Conservation (phyloP, 2,797 vertebrate species). For the Lophotriccus pileatus region DNA sequence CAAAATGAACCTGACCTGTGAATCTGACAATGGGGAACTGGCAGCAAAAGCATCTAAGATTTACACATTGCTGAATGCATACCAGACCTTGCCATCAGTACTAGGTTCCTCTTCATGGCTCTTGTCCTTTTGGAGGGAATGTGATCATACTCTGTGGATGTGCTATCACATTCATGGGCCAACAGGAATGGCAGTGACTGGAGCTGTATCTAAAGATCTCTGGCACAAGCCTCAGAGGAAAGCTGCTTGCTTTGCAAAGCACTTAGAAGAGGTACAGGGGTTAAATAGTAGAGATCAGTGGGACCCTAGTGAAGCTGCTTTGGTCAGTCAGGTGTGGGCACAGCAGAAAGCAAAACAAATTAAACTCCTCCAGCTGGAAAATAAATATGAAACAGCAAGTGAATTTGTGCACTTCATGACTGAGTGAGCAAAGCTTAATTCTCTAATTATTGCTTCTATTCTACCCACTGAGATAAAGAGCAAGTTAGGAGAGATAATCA, state of each 20-base stretch:
- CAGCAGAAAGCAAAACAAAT: constrained; percentile 72
- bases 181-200: not conserved
- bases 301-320: constrained; percentile 21
- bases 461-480: constrained; percentile 70
- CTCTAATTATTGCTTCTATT: constrained; percentile 71
- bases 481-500: constrained; percentile 71
- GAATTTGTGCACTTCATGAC: constrained; percentile 61
- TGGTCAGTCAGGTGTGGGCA: constrained; percentile 50
- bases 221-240: not conserved
- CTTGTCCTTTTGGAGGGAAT: not conserved
- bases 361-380: constrained; percentile 74
- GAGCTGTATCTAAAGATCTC: not conserved
- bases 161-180: not conserved
- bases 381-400: constrained; percentile 73
- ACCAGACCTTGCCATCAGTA: not conserved
- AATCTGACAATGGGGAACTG: not conserved
- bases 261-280: not conserved
- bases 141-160: accelerated
- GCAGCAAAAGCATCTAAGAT: not conserved
- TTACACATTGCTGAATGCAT: not conserved
- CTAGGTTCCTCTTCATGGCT: not conserved
- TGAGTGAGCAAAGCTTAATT: constrained; percentile 71
- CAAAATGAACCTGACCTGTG: not conserved
- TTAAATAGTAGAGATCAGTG: constrained; percentile 23
- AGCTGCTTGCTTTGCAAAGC: not conserved